Conservation (phyloP, 2,797 vertebrate genomes). For the Coracias cyanogaster region DNA sequence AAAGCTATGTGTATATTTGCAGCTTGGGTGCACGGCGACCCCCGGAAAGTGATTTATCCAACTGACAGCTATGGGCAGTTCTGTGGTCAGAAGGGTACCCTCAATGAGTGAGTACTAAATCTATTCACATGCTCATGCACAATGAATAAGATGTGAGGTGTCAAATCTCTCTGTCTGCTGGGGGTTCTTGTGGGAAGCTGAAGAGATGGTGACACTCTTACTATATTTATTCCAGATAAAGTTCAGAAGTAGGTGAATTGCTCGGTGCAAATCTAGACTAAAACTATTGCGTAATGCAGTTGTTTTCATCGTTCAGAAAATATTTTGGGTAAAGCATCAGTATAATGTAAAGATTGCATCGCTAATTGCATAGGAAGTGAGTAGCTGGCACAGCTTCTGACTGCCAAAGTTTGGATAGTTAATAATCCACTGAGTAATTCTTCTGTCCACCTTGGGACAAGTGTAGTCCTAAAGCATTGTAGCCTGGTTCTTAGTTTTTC, state of each 20-base stretch:
- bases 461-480: neutral
- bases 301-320: neutral
- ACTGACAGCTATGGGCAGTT: conserved; percentile 96
- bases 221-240: neutral
- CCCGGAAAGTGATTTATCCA: conserved; percentile 92
- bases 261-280: neutral
- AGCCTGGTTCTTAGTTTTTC: neutral
- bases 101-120: conserved; percentile 89
- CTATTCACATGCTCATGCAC: neutral
- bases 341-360: neutral
- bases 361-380: neutral
- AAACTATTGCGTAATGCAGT: neutral
- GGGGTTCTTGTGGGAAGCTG: neutral
- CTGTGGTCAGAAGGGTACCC: conserved; percentile 91
- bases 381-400: neutral
- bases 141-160: neutral
- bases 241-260: neutral
- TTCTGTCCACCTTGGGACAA: neutral
- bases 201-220: neutral
- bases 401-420: neutral
- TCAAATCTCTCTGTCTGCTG: neutral
- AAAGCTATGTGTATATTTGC: conserved; percentile 51
- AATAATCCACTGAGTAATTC: neutral
- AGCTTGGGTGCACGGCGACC: conserved; percentile 96
- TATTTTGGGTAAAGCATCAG: neutral